Evolutionary conservation across 2,113 vertebrate genomes (phyloP).

Genomic region (Brachypodius melanocephalos): DNA sequence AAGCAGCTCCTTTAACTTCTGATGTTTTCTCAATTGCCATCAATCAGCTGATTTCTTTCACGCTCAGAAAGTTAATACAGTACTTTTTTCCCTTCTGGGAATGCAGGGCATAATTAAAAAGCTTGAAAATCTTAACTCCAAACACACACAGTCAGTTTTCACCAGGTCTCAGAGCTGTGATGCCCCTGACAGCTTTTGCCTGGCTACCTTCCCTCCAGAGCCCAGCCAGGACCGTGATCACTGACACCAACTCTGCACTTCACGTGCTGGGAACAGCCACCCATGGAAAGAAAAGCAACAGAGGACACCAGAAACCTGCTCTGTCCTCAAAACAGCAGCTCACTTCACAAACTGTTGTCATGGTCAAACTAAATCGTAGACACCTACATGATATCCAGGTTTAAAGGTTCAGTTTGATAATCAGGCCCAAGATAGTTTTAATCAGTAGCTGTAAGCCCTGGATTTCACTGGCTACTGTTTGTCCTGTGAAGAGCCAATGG

Average conservation of each 20-base stretch:
- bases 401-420: neutral
- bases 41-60: neutral
- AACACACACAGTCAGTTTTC: neutral
- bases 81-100: neutral
- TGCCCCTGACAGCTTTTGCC: neutral
- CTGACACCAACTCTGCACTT: neutral
- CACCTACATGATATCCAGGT: neutral
- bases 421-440: neutral
- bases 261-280: neutral
- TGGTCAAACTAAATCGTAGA: neutral
- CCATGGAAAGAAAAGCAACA: neutral
- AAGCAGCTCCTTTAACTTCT: neutral
- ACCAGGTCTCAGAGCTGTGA: neutral
- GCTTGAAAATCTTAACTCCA: neutral
- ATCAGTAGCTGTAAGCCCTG: neutral
- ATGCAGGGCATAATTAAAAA: neutral
- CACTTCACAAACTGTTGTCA: neutral
- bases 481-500: conserved; percentile 48
- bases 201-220: neutral
- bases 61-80: neutral
- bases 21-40: neutral
- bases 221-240: neutral
- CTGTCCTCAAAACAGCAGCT: neutral
- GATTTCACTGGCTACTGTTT: conserved; percentile 29
- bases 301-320: neutral